phyloP scores from a whole-genome alignment of 2,888 invertebrate genomes.

The Andrena bucephala region DNA sequence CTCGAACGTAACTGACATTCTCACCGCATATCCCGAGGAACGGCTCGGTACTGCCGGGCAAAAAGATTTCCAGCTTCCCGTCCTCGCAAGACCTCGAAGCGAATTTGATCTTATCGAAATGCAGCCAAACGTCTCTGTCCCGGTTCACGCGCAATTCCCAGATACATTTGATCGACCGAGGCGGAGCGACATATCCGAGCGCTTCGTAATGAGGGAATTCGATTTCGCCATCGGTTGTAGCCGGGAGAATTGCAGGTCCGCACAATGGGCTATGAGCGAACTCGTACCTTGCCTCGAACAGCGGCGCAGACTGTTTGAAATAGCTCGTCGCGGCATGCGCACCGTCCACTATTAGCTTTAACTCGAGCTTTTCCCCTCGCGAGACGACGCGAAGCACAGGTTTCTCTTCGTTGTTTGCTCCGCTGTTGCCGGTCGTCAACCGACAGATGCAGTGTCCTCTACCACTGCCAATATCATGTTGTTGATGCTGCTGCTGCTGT shows the following conservation, averaged over 20 bases:
- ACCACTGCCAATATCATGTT: slow-evolving; percentile 71
- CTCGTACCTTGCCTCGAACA: slow-evolving; percentile 95
- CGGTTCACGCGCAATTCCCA: slow-evolving; percentile 94
- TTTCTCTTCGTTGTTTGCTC: slow-evolving; percentile 70
- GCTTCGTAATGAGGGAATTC: slow-evolving; percentile 95
- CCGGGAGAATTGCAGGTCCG: slow-evolving; percentile 92
- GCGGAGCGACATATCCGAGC: slow-evolving; percentile 86
- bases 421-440: slow-evolving; percentile 17
- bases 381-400: slow-evolving; percentile 90
- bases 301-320: slow-evolving; percentile 93
- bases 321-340: slow-evolving; percentile 94
- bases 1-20: slow-evolving; percentile 92
- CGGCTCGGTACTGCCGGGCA: slow-evolving; percentile 90
- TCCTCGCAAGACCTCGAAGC: slow-evolving; percentile 94
- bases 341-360: slow-evolving; percentile 93
- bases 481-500: slow-evolving; percentile 5
- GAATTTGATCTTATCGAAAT: slow-evolving; percentile 94
- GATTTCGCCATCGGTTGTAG: slow-evolving; percentile 94
- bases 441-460: slow-evolving; percentile 91
- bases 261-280: slow-evolving; percentile 96
- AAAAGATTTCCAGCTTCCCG: slow-evolving; percentile 93
- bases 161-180: slow-evolving; percentile 88
- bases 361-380: slow-evolving; percentile 92
- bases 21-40: slow-evolving; percentile 94
- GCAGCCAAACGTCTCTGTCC: slow-evolving; percentile 94